Evolutionary conservation across 1,140 invertebrate genomes (phyloP), one percentile per base, ranked within the genome.

Genomic region (Chironomus tepperi): DNA sequence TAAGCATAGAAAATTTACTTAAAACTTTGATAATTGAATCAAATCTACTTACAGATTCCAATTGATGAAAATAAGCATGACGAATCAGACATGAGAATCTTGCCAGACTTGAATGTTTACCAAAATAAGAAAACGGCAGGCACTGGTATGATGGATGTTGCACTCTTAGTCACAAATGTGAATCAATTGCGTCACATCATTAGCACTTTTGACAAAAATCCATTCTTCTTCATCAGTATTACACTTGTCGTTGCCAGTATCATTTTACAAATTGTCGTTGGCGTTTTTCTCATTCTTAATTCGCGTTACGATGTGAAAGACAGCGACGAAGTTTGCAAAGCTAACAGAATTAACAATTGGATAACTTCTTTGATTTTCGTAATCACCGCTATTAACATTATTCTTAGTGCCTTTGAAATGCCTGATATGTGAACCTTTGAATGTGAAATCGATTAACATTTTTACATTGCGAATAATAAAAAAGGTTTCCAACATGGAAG

Each of bases 81-180:
- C 24, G 24, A 34, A 5, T 34, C 24, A 34, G 24, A 34, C 24
- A 34, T 34, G 24, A 34, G 80, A 5, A 77, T 86, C 16, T 84
- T 84, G 2, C 87, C 88, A 5, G 91, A 94, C 78, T 85, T 91
- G 15, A 93, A 94, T 83, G 84, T 91, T 6, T 94, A 94, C 82
- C 91, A 93, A 76, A 92, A 94, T 75, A 94, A 93, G 79, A 95
- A 95, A 79, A 94, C 93, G 7, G 84, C 94, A 42, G 93, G 76
- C n/a, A 70, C 65, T 19, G 91, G 91, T 2, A 92, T 93, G 91
- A 91, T 93, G 89, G 90, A 92, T 79, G 83, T 92, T n/a, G 90
- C 90, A 0, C 83, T 93, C 1, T 84, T 92, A 12, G 90, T 89
- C 0, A 89, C 90, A 3, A 92, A 95, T 79, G 92, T 92, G 3